A percentile compares a stretch with the other conserved stretches of the same genome.
phyloP scores from a whole-genome alignment of 1,140 invertebrate species.

The Apis dorsata region DNA sequence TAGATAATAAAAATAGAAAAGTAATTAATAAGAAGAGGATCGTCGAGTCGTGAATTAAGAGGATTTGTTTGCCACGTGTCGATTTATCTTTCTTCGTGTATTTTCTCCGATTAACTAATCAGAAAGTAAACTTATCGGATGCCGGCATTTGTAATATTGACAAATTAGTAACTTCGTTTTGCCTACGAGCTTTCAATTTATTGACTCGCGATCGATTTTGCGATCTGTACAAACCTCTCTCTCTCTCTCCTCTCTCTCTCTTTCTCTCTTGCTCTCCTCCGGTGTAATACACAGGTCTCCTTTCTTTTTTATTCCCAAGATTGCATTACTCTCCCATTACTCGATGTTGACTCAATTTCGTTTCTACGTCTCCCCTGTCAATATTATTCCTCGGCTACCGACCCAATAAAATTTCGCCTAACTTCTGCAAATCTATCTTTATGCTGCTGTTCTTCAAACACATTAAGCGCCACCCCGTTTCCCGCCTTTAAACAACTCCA shows the following conservation, averaged over 20 bases:
- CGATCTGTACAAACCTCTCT: conserved; percentile 1
- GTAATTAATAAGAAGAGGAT: background rate
- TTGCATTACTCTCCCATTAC: conserved; percentile 48
- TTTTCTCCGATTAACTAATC: too few species aligned
- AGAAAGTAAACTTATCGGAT: too few species aligned
- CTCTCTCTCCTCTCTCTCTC: background rate
- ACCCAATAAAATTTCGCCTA: conserved; percentile 40
- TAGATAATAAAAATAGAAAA: background rate
- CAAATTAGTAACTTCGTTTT: background rate
- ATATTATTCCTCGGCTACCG: conserved; percentile 39
- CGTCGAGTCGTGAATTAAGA: background rate
- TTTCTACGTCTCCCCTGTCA: conserved; percentile 41
- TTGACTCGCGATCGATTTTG: conserved; percentile 34
- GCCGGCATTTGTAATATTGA: background rate
- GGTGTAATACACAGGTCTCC: conserved; percentile 3
- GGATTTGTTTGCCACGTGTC: background rate
- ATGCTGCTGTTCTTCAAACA: conserved; percentile 21
- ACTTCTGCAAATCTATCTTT: conserved; percentile 40
- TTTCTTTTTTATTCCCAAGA: background rate
- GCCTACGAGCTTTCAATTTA: conserved; percentile 8
- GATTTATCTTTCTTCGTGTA: background rate
- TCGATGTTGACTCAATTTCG: conserved; percentile 45
- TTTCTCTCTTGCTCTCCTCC: too few species aligned
- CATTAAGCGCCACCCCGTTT: conserved; percentile 3
- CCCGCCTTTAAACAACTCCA: background rate